These are phyloP conservation scores for Drosophila setosimentum DNA, from an alignment of 2,888 invertebrate genomes.

Conservation along the genomic window DNA sequence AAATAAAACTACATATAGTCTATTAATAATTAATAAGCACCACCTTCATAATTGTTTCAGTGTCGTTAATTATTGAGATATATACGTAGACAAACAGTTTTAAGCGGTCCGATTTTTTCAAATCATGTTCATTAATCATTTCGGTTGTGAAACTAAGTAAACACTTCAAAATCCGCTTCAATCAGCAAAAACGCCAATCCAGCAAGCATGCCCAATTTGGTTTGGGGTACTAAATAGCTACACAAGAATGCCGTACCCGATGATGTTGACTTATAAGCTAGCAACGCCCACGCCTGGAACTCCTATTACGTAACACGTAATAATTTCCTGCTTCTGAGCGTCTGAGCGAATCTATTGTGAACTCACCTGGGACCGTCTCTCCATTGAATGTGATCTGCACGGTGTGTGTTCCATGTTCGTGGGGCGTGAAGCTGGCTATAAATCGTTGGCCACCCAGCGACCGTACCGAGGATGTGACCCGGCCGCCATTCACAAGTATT, in stretches of 20 bases:
- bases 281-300: constrained; percentile 31
- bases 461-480: constrained; percentile 96
- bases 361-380: constrained; percentile 94
- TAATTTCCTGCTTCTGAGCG: constrained; percentile 16
- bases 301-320: constrained; percentile 26
- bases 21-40: neutral
- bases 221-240: constrained; percentile 1
- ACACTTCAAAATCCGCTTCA: constrained; percentile 1
- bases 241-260: constrained; percentile 29
- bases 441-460: constrained; percentile 95
- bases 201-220: constrained; percentile 37
- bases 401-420: constrained; percentile 92
- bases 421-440: constrained; percentile 96
- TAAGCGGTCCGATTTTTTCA: neutral
- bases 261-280: constrained; percentile 12
- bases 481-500: constrained; percentile 96
- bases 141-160: constrained; percentile 8
- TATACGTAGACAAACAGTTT: neutral
- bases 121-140: neutral
- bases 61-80: neutral
- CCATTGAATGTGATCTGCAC: constrained; percentile 98
- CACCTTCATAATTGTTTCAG: neutral
- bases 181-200: constrained; percentile 6
- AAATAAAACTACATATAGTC: neutral
- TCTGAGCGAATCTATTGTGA: neutral